phyloP scores from a whole-genome alignment of 2,113 vertebrate genomes.

The Nothoprocta pentlandii region DNA sequence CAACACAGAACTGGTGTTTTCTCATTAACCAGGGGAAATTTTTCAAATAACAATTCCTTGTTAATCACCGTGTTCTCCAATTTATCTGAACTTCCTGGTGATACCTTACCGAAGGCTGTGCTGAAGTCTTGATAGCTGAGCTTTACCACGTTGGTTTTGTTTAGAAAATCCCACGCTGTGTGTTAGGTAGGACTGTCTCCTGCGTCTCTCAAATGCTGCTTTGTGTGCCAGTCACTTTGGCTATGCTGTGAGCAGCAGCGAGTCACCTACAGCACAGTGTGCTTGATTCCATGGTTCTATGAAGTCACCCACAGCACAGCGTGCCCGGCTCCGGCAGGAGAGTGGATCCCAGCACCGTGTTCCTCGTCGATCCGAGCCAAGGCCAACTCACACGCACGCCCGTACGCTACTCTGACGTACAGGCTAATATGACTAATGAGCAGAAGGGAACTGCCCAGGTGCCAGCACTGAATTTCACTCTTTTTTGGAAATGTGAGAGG shows the following conservation, averaged over 20 bases:
- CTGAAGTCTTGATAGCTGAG: not conserved
- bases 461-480: not conserved
- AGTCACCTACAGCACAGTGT: fast-evolving
- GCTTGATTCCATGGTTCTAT: no score
- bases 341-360: not conserved
- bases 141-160: not conserved
- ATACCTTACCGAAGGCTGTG: not conserved
- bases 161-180: not conserved
- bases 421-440: not conserved
- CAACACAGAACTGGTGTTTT: not conserved
- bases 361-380: not conserved
- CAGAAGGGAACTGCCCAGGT: not conserved
- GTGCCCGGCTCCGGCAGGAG: not conserved
- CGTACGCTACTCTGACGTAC: not conserved
- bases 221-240: not conserved
- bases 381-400: not conserved
- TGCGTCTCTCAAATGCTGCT: not conserved
- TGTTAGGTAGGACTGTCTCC: not conserved
- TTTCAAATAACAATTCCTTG: not conserved
- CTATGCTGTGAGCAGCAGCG: not conserved
- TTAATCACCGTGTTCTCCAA: not conserved
- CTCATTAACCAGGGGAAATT: not conserved
- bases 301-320: no score
- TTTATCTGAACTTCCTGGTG: not conserved
- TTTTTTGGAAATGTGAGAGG: not conserved